Base-by-base conservation (phyloP, 2,888 invertebrate genomes). In the Sarcophaga caerulescens region DNA sequence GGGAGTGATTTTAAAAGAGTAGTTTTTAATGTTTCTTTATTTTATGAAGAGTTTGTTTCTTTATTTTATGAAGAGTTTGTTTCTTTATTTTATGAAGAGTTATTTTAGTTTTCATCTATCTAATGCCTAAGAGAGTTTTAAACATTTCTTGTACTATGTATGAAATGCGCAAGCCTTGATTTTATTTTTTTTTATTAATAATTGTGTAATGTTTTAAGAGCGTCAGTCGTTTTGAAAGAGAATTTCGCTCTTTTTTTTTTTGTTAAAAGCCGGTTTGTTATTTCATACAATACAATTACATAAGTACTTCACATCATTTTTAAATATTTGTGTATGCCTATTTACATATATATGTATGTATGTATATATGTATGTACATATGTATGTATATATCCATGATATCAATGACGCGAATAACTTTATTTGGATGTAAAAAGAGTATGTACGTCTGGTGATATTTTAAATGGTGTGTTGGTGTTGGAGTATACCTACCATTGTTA, bases 261-360 rank as follows among this genome's bases (percentile, higher is more conserved):
- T 35, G 19, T 47, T 68, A 10, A 78, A 83, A 84, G 78, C 84
- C 84, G 84, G 84, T 84, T 84, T 83, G 59, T 74, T 35, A 52
- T 17, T 52, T 52, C 52, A 52, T 17, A 52, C 17, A n/a, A n/a
- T 52, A 60, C 63, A 74, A 69, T 84, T 79, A 70, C 65, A 84
- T 84, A 84, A 84, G 74, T 23, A 21, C 17, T 71, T 62, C 14
- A 21, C 47, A 70, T 35, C 35, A 35, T 35, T 35, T 35, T 35
- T 35, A 17, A 14, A 17, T 52, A 17, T 14, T 14, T 52, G 3
- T 14, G 14, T 52, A 17, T 52, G 14, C 5, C 14, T 52, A 52
- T 52, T 14, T 52, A 1, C 12, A 52, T 52, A 52, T 1, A 5
- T 52, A 47, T 14, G 1, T 47, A n/a, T n/a, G n/a, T n/a, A n/a